Evolutionary conservation across 2,888 invertebrate species (phyloP).

Genomic region (Loripinus fragilis): DNA sequence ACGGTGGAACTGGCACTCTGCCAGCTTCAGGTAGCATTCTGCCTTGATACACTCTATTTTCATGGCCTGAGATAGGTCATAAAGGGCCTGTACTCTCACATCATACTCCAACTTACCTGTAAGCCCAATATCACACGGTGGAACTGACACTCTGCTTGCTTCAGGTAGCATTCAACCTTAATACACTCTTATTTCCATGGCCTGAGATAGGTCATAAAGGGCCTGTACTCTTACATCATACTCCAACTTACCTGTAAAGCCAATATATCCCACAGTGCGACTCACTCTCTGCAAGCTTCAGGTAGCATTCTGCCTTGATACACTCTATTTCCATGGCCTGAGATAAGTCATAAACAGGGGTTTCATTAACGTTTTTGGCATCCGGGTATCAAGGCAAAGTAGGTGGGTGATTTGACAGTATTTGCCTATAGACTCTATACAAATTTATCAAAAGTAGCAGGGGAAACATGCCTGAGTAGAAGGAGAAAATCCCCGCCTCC

Average conservation of each 20-base stretch:
- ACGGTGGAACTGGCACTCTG: conserved; percentile 51
- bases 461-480: no score
- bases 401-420: no score
- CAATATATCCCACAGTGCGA: conserved; percentile 52
- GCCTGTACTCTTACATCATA: conserved; percentile 34
- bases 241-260: conserved; percentile 44
- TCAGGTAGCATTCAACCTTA: conserved; percentile 41
- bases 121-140: conserved; percentile 50
- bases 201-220: conserved; percentile 40
- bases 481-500: no score
- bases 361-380: no score
- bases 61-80: conserved; percentile 44
- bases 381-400: no score
- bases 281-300: conserved; percentile 50
- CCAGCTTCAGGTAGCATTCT: conserved; percentile 48
- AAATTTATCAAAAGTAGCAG: no score
- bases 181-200: conserved; percentile 37
- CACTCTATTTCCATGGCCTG: conserved; percentile 39
- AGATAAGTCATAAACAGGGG: conserved; percentile 44
- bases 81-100: conserved; percentile 27
- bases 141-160: conserved; percentile 53
- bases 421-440: no score
- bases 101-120: conserved; percentile 40
- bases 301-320: conserved; percentile 38
- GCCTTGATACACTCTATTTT: conserved; percentile 37